These are phyloP conservation scores for Hemistola chrysoprasaria DNA, from an alignment of 2,888 invertebrate species.

Conservation along the genomic window DNA sequence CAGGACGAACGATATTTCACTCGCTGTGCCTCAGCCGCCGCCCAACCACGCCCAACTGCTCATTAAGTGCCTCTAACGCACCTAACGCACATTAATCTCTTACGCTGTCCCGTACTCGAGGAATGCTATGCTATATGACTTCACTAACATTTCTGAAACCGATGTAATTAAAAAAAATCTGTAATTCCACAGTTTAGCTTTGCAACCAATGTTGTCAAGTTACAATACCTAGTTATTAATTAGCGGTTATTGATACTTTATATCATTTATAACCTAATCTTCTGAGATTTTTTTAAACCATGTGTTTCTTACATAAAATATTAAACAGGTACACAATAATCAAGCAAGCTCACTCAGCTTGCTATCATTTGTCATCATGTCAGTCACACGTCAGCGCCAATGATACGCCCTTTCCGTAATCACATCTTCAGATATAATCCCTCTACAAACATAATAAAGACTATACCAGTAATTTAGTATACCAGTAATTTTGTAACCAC, in stretches of 20 bases:
- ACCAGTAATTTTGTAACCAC: too few relatives aligned
- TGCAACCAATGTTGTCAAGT: too few relatives aligned
- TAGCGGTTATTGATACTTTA: too few relatives aligned
- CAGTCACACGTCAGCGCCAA: slow-evolving; percentile 62
- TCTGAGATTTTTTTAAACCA: too few relatives aligned
- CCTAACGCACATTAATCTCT: slow-evolving; percentile 74
- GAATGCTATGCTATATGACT: slow-evolving; percentile 31
- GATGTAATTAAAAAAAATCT: slow-evolving; percentile 2
- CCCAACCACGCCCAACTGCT: slow-evolving; percentile 68
- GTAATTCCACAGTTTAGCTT: background rate
- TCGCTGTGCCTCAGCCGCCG: slow-evolving; percentile 55
- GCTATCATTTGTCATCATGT: slow-evolving; percentile 69
- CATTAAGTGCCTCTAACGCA: slow-evolving; percentile 73
- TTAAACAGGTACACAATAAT: slow-evolving; percentile 36
- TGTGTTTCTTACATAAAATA: too few relatives aligned
- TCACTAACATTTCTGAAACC: slow-evolving; percentile 12
- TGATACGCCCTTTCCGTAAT: slow-evolving; percentile 67
- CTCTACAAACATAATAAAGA: background rate
- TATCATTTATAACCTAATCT: too few relatives aligned
- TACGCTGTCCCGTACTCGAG: slow-evolving; percentile 44
- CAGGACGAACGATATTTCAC: slow-evolving; percentile 77
- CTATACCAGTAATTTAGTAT: too few relatives aligned
- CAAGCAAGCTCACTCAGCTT: too few relatives aligned
- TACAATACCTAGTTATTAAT: too few relatives aligned
- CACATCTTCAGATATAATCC: slow-evolving; percentile 37